Evolutionary conservation across 2,888 invertebrate genomes (phyloP).

Genomic region (Minunthozetes semirufus): DNA sequence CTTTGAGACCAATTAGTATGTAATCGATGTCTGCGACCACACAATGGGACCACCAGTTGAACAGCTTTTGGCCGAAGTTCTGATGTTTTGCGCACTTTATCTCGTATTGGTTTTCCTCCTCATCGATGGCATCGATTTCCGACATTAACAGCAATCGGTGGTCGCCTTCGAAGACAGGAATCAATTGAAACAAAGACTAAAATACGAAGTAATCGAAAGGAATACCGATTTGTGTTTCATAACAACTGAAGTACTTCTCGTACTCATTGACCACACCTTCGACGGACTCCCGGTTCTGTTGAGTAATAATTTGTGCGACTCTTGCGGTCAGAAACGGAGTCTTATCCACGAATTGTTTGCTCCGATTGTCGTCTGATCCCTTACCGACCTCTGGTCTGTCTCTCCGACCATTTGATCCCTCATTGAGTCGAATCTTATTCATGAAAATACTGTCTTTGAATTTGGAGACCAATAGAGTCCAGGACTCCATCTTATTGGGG

Average conservation of each 20-base stretch:
- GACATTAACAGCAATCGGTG: slow-evolving; percentile 19
- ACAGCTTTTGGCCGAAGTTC: background rate
- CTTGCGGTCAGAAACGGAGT: background rate
- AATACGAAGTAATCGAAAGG: background rate
- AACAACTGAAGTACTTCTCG: background rate
- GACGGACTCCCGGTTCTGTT: background rate
- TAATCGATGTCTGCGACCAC: background rate
- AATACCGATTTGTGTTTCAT: slow-evolving; percentile 13
- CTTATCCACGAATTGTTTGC: background rate
- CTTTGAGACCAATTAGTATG: background rate
- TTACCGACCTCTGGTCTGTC: background rate
- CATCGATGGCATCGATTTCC: slow-evolving; percentile 23
- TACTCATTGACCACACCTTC: background rate
- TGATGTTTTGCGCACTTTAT: background rate
- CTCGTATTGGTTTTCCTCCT: slow-evolving; percentile 4
- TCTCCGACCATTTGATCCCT: background rate
- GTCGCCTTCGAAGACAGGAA: background rate
- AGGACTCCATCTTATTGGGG: background rate
- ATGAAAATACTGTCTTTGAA: slow-evolving; percentile 1
- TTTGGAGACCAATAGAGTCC: slow-evolving; percentile 14
- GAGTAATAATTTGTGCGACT: background rate
- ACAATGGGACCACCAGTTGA: slow-evolving; percentile 22
- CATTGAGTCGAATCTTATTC: background rate
- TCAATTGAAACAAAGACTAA: background rate
- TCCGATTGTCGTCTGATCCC: background rate